Base-by-base conservation (phyloP, 2,113 vertebrate genomes). In the Ameiurus melas region DNA sequence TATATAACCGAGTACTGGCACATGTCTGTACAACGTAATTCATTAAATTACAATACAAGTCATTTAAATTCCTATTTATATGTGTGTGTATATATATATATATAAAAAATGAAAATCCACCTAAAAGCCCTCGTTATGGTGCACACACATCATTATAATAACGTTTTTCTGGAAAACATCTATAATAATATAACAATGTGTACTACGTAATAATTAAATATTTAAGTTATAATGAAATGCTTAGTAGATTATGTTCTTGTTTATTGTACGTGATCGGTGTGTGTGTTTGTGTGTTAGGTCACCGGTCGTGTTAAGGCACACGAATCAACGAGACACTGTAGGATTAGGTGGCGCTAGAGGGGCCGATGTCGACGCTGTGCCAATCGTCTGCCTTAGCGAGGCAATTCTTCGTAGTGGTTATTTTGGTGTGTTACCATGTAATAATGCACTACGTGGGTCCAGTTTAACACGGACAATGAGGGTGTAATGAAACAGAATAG, bases 161-260 rank as follows among this genome's bases (percentile, higher is more conserved):
- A 92, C 93, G 90, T 91, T 92, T 88, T 89, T 91, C 80, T 83
- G 80, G 78, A 94, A 94, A 94, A 94, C 94, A 95, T 93, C 92
- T 94, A 94, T 93, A 88, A 89, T 93, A 95, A 95, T 94, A 95
- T 92, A 95, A 92, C 91, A 95, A 91, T 93, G 91, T 94, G 86
- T 90, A 93, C 89, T 93, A 95, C 91, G 93, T 93, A 93, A 94
- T 58, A 94, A 93, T 94, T 87, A 91, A 94, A 93, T 83, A 83
- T 39, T 83, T 39, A 83, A 27, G 19, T 83, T 83, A 62, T 2
- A 62, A 83, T 82, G 33, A 57, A 81, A 60, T 16, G 10, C 6
- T 85, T 85, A 64, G 36, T 43, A 93, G 90, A 88, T 94, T 92
- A 90, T 93, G 91, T 93, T 90, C 93, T 89, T 87, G 75, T 20